Conservation (phyloP, 1,140 invertebrate genomes). For the Mercenaria mercenaria region DNA sequence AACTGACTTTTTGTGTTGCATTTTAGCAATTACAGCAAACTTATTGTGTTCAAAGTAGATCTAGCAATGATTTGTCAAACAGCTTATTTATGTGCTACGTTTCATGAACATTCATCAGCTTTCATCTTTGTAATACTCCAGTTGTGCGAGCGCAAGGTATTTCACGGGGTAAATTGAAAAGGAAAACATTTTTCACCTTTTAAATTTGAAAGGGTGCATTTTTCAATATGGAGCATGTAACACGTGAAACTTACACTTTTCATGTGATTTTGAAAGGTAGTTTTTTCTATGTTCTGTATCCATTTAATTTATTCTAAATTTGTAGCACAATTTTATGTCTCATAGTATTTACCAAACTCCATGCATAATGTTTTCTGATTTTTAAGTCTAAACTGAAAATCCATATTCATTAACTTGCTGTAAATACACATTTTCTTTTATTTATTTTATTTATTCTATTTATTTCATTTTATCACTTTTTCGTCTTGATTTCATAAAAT, state of each 20-base stretch:
- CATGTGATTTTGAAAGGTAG: too few species aligned
- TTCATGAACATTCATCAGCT: neutral
- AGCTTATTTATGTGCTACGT: constrained; percentile 10
- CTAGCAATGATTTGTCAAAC: neutral
- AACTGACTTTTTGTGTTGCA: neutral
- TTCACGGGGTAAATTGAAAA: too few species aligned
- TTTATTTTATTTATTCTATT: constrained; percentile 32
- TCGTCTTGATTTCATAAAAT: constrained; percentile 10
- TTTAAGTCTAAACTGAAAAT: neutral
- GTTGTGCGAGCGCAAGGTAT: too few species aligned
- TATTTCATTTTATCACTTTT: constrained; percentile 23
- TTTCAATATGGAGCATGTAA: too few species aligned
- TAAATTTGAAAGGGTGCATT: too few species aligned
- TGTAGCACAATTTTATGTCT: too few species aligned
- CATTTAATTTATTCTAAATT: too few species aligned
- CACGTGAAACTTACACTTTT: too few species aligned
- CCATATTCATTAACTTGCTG: constrained; percentile 9
- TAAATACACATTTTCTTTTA: constrained; percentile 8
- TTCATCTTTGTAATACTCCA: too few species aligned
- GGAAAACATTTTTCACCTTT: too few species aligned
- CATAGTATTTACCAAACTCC: neutral
- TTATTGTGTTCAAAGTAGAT: neutral
- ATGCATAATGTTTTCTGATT: neutral
- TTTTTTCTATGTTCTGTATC: too few species aligned
- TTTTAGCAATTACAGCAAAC: constrained; percentile 5